phyloP scores from a whole-genome alignment of 1,140 invertebrate genomes.

The Samia ricini region DNA sequence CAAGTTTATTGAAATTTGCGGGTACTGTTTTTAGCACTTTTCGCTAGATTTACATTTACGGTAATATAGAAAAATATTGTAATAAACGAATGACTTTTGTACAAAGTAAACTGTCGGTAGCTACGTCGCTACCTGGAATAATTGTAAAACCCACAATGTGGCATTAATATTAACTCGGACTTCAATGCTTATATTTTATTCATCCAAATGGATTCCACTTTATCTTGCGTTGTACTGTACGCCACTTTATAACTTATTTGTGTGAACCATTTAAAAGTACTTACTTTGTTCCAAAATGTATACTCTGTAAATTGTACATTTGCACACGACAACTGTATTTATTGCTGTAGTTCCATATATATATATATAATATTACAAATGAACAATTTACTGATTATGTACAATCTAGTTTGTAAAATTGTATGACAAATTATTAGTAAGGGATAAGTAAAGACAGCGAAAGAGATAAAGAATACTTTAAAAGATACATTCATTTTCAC shows the following conservation, averaged over 20 bases:
- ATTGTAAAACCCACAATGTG: conserved; percentile 30
- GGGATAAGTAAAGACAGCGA: too few species aligned
- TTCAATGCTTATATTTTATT: conserved; percentile 27
- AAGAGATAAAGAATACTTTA: too few species aligned
- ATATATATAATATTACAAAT: too few species aligned
- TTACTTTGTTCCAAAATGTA: background rate
- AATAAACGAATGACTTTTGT: background rate
- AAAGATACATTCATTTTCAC: too few species aligned
- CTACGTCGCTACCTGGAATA: conserved; percentile 8
- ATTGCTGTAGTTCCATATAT: background rate
- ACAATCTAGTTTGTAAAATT: too few species aligned
- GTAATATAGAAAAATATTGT: too few species aligned
- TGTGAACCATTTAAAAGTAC: background rate
- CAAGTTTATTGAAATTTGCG: too few species aligned
- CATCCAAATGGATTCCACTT: conserved; percentile 23
- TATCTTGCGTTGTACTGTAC: conserved; percentile 9
- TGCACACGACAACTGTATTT: background rate
- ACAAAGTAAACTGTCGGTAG: background rate
- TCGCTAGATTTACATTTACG: too few species aligned
- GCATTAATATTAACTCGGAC: conserved; percentile 37
- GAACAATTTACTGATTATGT: too few species aligned
- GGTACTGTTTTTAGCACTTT: too few species aligned
- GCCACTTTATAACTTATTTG: conserved; percentile 6
- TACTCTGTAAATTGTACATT: background rate
- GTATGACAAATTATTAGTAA: too few species aligned